These are phyloP conservation scores for Spongia lamella DNA, from an alignment of 37 sponge, comb jelly and placozoan genomes.

Conservation along the genomic window DNA sequence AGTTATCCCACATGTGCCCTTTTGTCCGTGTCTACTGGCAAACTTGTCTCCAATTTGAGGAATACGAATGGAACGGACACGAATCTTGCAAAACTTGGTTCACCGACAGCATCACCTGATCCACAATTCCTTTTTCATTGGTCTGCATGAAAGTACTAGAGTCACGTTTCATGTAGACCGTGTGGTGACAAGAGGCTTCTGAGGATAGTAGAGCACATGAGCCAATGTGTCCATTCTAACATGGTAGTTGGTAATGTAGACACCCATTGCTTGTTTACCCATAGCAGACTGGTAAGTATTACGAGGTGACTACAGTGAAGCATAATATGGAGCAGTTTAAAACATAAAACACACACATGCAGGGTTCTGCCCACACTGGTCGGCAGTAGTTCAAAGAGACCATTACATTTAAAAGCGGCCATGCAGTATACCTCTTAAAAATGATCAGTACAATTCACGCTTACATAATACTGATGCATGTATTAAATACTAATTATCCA, in stretches of 20 bases:
- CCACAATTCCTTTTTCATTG: slow-evolving; percentile 95
- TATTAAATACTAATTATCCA: no score
- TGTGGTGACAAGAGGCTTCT: slow-evolving; percentile 99
- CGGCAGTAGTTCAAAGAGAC: no score
- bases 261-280: slow-evolving; percentile 99
- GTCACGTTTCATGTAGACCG: slow-evolving; percentile 92
- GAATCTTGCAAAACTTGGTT: slow-evolving; percentile 97
- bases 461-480: no score
- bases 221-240: slow-evolving; percentile 99
- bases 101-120: slow-evolving; percentile 97
- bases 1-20: slow-evolving; percentile 97
- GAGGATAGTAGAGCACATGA: slow-evolving; percentile 98
- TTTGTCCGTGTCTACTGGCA: slow-evolving; percentile 98
- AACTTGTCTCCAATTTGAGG: slow-evolving; percentile 99
- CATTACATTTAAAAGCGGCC: no score
- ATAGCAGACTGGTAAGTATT: slow-evolving; percentile 99
- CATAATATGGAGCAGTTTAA: not conserved
- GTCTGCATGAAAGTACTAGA: slow-evolving; percentile 91
- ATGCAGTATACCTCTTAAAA: no score
- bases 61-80: slow-evolving; percentile 90
- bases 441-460: no score
- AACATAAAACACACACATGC: not conserved
- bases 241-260: slow-evolving; percentile 99
- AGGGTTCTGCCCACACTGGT: no score
- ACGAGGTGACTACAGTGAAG: slow-evolving; percentile 72